These are phyloP conservation scores for Drosophila ananassae DNA, from an alignment of 1,140 invertebrate species.

Conservation along the genomic window DNA sequence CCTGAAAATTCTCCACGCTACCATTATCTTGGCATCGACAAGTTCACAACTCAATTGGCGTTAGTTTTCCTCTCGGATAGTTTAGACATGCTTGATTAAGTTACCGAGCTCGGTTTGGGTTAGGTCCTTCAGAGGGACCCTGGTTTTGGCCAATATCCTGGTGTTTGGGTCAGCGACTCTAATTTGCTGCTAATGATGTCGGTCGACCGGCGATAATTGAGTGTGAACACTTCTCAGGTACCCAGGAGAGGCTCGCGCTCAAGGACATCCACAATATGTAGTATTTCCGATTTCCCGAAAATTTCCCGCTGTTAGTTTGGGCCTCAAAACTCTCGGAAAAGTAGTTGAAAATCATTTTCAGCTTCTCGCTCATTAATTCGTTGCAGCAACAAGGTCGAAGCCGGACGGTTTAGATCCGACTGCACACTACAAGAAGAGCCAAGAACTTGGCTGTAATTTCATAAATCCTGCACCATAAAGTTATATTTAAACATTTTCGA, in stretches of 20 bases:
- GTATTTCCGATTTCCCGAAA: constrained; percentile 35
- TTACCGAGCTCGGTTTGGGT: constrained; percentile 31
- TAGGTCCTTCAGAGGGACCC: constrained; percentile 11
- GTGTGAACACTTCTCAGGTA: constrained; percentile 61
- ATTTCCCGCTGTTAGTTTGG: constrained; percentile 29
- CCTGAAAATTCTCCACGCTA: constrained; percentile 62
- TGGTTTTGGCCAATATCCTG: constrained; percentile 32
- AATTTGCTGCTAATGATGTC: constrained; percentile 75
- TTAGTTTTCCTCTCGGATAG: constrained; percentile 14
- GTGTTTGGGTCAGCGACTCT: constrained; percentile 48
- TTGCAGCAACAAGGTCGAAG: constrained; percentile 46
- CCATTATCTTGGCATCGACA: constrained; percentile 57
- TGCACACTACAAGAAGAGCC: neutral
- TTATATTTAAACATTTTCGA: constrained; percentile 59
- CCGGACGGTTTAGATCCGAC: constrained; percentile 1
- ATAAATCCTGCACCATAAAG: constrained; percentile 46
- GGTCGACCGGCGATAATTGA: constrained; percentile 79
- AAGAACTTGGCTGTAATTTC: constrained; percentile 22
- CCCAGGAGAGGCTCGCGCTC: constrained; percentile 13
- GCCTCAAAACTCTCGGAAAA: constrained; percentile 29
- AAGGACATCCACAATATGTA: constrained; percentile 37
- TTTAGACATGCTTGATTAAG: constrained; percentile 46
- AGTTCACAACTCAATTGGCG: constrained; percentile 61
- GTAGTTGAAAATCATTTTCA: constrained; percentile 33
- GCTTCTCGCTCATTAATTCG: constrained; percentile 43